These are phyloP conservation scores for Papilio machaon DNA, from an alignment of 1,140 invertebrate genomes.

Conservation along the genomic window DNA sequence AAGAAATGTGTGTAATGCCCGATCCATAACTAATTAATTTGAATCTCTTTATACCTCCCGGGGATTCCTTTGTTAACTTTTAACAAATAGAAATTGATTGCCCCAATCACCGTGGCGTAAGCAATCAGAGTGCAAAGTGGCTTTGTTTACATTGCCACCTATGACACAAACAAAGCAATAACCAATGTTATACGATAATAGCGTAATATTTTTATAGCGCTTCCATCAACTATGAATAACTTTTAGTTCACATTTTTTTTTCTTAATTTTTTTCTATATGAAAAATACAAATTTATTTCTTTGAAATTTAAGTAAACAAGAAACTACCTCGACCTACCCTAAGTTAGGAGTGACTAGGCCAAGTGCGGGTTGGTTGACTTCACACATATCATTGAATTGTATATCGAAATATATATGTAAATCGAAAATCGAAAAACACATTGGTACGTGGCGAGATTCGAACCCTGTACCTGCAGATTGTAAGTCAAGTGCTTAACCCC, in stretches of 20 bases:
- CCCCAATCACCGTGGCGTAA: conserved; percentile 5
- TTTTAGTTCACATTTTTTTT: not conserved
- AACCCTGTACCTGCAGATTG: too few relatives aligned
- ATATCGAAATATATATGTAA: too few relatives aligned
- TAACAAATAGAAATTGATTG: conserved; percentile 30
- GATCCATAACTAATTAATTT: not conserved
- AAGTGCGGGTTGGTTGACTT: too few relatives aligned
- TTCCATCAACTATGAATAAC: not conserved
- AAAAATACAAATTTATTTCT: not conserved
- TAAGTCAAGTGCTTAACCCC: too few relatives aligned
- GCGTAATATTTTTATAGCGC: conserved; percentile 3
- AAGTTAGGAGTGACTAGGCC: too few relatives aligned
- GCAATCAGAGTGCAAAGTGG: conserved; percentile 4
- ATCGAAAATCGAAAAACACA: too few relatives aligned
- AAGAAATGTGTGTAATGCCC: too few relatives aligned
- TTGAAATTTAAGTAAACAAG: too few relatives aligned
- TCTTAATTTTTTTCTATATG: not conserved
- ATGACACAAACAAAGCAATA: conserved; percentile 24
- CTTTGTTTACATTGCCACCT: not conserved
- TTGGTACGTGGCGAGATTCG: too few relatives aligned
- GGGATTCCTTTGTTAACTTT: conserved; percentile 15
- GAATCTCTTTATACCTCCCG: not conserved
- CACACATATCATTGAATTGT: too few relatives aligned
- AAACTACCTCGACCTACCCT: too few relatives aligned
- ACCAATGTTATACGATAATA: not conserved